Conservation (phyloP, 1,140 invertebrate species). For the Trichogramma pretiosum region DNA sequence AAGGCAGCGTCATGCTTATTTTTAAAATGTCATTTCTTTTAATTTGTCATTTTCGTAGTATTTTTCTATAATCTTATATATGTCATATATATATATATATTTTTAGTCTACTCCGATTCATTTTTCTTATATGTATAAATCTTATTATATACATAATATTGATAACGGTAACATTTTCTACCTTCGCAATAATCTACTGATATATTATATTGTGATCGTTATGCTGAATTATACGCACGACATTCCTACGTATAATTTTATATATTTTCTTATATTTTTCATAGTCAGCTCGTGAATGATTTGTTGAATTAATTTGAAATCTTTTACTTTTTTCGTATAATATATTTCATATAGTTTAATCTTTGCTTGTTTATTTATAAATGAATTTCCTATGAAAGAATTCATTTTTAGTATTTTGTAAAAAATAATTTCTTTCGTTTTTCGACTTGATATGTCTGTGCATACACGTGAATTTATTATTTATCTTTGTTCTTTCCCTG, state of each 20-base stretch:
- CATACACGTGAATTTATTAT: slow-evolving; percentile 31
- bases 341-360: background rate
- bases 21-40: slow-evolving; percentile 18
- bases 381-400: slow-evolving; percentile 3
- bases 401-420: background rate
- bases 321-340: background rate
- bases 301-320: slow-evolving; percentile 2
- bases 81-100: slow-evolving; percentile 21
- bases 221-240: background rate
- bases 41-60: slow-evolving; percentile 11
- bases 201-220: background rate
- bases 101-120: slow-evolving; percentile 20
- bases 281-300: background rate
- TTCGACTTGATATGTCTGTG: too few relatives aligned
- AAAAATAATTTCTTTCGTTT: slow-evolving; percentile 14
- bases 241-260: slow-evolving; percentile 5
- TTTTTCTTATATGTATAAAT: slow-evolving; percentile 31
- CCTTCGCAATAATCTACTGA: slow-evolving; percentile 10
- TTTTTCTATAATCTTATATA: slow-evolving; percentile 3
- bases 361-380: background rate
- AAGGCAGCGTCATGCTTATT: slow-evolving; percentile 43
- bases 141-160: slow-evolving; percentile 44
- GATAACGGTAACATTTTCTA: slow-evolving; percentile 43
- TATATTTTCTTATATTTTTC: background rate
- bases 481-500: background rate